Evolutionary conservation across 2,113 vertebrate genomes (phyloP).

Genomic region (Crotalus horridus): DNA sequence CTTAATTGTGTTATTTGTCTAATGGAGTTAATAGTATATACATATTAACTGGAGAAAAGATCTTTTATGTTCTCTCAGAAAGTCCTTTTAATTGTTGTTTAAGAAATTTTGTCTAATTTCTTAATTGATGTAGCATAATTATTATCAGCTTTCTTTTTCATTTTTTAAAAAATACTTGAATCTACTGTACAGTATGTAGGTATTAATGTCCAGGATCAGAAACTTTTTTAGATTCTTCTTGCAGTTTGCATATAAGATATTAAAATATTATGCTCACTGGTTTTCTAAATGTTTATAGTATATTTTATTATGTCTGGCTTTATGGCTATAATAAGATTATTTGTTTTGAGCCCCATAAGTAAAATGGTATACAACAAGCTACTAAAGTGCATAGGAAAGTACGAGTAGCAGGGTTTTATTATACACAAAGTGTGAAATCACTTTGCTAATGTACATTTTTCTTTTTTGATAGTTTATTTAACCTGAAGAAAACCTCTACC

Average conservation of each 20-base stretch:
- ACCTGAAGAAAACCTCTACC: too few relatives aligned
- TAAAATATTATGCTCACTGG: not conserved
- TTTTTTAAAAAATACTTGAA: not conserved
- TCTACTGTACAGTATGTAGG: not conserved
- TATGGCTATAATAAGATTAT: not conserved
- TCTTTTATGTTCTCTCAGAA: not conserved
- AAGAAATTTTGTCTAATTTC: not conserved
- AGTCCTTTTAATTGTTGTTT: not conserved
- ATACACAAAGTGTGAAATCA: not conserved
- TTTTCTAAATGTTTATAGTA: not conserved
- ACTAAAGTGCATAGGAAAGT: not conserved
- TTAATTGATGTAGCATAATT: not conserved
- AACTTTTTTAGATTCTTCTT: not conserved
- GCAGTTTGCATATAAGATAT: not conserved
- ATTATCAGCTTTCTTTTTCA: not conserved
- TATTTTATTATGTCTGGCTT: not conserved
- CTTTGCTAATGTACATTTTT: too few relatives aligned
- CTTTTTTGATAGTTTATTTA: too few relatives aligned
- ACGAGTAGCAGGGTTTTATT: not conserved
- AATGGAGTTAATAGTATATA: not conserved
- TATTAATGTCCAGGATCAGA: not conserved
- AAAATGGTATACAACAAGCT: not conserved
- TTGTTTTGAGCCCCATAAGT: not conserved
- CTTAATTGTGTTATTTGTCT: not conserved
- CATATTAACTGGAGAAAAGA: not conserved